phyloP scores from a whole-genome alignment of 2,113 vertebrate species.

The Pteropus alecto region DNA sequence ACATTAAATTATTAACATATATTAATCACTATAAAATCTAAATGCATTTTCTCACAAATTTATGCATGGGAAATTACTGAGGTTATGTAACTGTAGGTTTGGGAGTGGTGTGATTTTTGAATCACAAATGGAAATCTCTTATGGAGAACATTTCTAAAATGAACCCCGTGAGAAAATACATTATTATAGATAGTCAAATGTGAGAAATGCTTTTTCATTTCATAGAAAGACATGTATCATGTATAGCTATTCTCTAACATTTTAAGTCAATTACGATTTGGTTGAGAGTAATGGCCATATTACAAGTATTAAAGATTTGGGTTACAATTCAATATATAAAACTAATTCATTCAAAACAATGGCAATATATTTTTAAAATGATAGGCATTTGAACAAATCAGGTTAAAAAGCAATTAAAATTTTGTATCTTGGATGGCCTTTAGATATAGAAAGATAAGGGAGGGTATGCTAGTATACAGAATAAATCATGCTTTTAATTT shows the following conservation, averaged over 20 bases:
- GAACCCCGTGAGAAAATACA: slow-evolving; percentile 23
- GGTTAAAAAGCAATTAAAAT: slow-evolving; percentile 5
- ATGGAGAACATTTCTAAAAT: slow-evolving; percentile 16
- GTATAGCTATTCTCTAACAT: not conserved
- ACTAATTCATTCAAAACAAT: not conserved
- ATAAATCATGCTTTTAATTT: not conserved
- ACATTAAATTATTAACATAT: not conserved
- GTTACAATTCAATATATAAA: not conserved
- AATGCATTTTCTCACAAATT: not conserved
- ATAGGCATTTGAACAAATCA: not conserved
- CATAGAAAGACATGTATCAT: slow-evolving; percentile 30
- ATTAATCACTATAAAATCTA: not conserved
- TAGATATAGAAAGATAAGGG: not conserved
- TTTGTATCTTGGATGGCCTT: not conserved
- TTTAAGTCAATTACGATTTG: slow-evolving; percentile 32
- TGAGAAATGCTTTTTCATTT: slow-evolving; percentile 43
- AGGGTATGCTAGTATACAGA: not conserved
- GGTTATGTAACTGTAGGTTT: not conserved
- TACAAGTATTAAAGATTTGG: not conserved
- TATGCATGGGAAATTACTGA: not conserved
- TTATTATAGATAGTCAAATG: slow-evolving; percentile 47
- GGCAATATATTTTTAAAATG: not conserved
- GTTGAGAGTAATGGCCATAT: not conserved
- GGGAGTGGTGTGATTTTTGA: slow-evolving; percentile 8
- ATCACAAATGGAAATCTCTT: slow-evolving; percentile 33